Base-by-base conservation (phyloP, 1,140 invertebrate species). In the Whitmania pigra region DNA sequence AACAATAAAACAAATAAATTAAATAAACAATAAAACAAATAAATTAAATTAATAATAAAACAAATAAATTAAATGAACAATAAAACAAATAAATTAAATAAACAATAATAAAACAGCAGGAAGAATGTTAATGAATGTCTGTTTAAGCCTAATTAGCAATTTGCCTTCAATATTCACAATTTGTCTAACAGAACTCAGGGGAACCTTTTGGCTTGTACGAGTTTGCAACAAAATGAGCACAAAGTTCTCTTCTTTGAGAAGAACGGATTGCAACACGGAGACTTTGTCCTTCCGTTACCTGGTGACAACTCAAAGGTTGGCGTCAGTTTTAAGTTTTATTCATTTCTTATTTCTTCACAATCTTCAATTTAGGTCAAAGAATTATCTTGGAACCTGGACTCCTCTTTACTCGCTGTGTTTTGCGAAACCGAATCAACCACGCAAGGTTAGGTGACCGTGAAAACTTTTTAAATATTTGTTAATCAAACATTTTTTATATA, bases 201-300 rank as follows among this genome's bases (percentile, higher is more conserved):
- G 22, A 63, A 63, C 86, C 88, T 2, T 88, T 90, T 76, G 82
- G 82, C 74, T 71, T 66, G 63, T 7, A 31, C 57, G 18, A 13
- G 22, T 22, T 31, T 49, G 7, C 53, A 54, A 22, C 76, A 77
- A 49, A 79, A 80, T 71, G 78, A 89, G 78, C 87, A 89, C 78
- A 84, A 88, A n/a, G 83, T 94, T 49, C 83, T 88, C 15, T 88
- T 94, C 74, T 93, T 93, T 83, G 93, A 96, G 78, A 93, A 91
- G 78, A 96, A 96, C 86, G 93, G 93, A 7, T 81, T 95, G 18
- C 87, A 88, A 76, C 91, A 94, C 83, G 88, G 89, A 60, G 89
- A 92, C 76, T 90, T 94, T 78, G 78, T 80, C 11, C 79, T 95
- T 69, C 87, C 89, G 0, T 87, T 88, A 76, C 18, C 31, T 54